Evolutionary conservation across 1,140 invertebrate genomes (phyloP), one percentile per base, ranked within the genome.

Genomic region (Mactra quadrangularis): DNA sequence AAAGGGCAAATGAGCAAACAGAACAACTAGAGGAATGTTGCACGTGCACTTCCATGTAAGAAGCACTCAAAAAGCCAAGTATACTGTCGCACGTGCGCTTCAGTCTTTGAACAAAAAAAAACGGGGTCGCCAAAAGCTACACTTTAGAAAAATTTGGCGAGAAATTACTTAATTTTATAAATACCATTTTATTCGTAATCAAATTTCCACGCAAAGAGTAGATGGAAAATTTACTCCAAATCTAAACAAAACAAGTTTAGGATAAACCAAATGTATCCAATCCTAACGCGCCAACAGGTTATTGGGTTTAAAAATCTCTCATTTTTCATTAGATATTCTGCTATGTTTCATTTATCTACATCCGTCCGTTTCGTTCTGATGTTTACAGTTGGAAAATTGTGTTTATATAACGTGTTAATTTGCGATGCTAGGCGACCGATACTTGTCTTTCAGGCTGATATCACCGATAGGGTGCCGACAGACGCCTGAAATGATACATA

Each of bases 351-450:
- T 79, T 84, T 84, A 79, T 84, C 83, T 77, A 71, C 59, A 74
- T 71, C 68, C 70, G 55, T 71, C 77, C 70, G 72, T 60, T 72
- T 53, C 66, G 84, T 82, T 85, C 60, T 59, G 86, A 79, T 87
- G 87, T 87, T 87, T 87, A 87, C 68, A 85, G 59, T 86, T 47
- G 52, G 66, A 66, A 70, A 74, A 64, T 85, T 66, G 76, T 87
- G 87, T 87, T 87, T 87, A 87, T 84, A 87, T 78, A 76, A 84
- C 68, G 85, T 86, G 87, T 86, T 87, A 87, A 87, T 87, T 87
- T 87, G 87, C 72, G 85, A 86, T 81, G 82, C 72, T 77, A 83
- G 66, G 72, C 79, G 83, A 76, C 79, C 41, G 64, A 55, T 27
- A 31, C 45, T 60, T n/a, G 35, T 64, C 83, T 84, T 68, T 72